Evolutionary conservation across 2,113 vertebrate species (phyloP).

Genomic region (Plestiodon gilberti): DNA sequence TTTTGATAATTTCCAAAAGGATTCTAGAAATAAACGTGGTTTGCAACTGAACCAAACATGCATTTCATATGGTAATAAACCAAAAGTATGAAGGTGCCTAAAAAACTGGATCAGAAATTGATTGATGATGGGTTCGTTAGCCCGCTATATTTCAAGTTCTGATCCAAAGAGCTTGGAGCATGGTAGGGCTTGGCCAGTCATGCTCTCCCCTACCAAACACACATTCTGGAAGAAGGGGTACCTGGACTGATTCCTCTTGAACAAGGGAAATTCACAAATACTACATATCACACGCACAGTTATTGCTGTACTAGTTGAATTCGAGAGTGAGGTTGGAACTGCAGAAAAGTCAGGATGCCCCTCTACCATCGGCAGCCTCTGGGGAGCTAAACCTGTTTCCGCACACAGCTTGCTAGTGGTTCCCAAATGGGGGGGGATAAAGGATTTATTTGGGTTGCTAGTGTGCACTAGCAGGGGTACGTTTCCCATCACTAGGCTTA

Average conservation of each 20-base stretch:
- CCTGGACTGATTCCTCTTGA: not conserved
- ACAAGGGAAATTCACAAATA: not conserved
- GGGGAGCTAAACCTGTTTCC: not conserved
- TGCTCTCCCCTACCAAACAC: not conserved
- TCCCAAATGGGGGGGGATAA: not conserved
- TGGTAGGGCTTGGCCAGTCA: not conserved
- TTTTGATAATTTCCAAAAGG: not conserved
- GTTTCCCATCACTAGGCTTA: no score
- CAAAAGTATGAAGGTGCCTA: constrained; percentile 3
- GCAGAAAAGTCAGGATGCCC: not conserved
- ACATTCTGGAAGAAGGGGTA: not conserved
- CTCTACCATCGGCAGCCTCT: no score
- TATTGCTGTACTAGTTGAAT: not conserved
- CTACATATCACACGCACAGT: not conserved
- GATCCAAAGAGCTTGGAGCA: not conserved
- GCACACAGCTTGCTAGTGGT: not conserved
- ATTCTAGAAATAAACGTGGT: not conserved
- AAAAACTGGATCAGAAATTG: no score
- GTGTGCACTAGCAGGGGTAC: not conserved
- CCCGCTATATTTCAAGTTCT: not conserved
- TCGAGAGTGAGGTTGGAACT: not conserved
- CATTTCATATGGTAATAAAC: not conserved
- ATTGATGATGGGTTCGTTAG: not conserved
- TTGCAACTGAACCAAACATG: constrained; percentile 16
- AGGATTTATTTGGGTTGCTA: not conserved